These are phyloP conservation scores for Scaptomyza montana DNA, from an alignment of 1,140 invertebrate genomes.

Conservation along the genomic window DNA sequence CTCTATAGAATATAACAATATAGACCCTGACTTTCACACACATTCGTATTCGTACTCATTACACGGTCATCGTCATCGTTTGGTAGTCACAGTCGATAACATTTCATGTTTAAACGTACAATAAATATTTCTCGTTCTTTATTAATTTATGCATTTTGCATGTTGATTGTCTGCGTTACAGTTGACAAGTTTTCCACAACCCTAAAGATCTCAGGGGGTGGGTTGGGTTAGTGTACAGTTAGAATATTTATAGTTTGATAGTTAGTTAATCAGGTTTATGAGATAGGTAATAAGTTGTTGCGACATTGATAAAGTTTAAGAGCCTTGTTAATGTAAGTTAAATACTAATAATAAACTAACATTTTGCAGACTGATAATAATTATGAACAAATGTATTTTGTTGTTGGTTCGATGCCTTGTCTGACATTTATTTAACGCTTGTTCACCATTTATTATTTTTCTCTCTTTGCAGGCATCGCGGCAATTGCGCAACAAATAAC, in stretches of 20 bases:
- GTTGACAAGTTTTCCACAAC: conserved; percentile 67
- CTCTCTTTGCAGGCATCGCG: conserved; percentile 61
- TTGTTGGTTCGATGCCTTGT: conserved; percentile 19
- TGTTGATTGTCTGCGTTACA: conserved; percentile 75
- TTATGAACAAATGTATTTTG: conserved; percentile 5
- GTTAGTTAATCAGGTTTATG: conserved; percentile 22
- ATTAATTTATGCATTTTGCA: conserved; percentile 76
- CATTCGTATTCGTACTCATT: conserved; percentile 29
- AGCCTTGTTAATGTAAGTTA: conserved; percentile 10
- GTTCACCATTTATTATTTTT: conserved; percentile 10
- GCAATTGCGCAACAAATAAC: conserved; percentile 56
- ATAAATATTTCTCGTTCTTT: conserved; percentile 22
- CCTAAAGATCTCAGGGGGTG: neutral
- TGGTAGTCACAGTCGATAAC: conserved; percentile 60
- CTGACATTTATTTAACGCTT: conserved; percentile 62
- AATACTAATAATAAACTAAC: conserved; percentile 44
- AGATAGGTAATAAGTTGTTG: conserved; percentile 56
- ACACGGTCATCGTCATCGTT: conserved; percentile 43
- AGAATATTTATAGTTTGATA: conserved; percentile 3
- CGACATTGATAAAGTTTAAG: conserved; percentile 72
- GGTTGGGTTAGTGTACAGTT: conserved; percentile 23
- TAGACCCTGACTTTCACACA: conserved; percentile 53
- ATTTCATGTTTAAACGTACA: conserved; percentile 38
- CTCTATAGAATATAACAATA: neutral
- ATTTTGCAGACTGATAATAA: conserved; percentile 8